A percentile compares a stretch with the other conserved stretches of the same genome.
phyloP scores from a whole-genome alignment of 2,797 vertebrate species.

The Enoplosus armatus region DNA sequence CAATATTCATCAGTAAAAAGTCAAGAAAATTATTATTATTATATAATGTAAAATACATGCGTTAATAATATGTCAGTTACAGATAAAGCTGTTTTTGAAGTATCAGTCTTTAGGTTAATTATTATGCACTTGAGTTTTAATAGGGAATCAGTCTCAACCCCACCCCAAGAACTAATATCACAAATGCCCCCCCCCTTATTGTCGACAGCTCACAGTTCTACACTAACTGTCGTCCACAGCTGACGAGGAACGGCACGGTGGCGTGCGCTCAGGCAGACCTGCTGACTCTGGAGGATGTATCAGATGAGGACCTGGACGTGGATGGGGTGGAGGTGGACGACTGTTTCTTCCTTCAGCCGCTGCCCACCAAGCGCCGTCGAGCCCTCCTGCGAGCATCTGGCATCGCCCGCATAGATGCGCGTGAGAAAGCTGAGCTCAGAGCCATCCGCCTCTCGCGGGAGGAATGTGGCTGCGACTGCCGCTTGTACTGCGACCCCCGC shows the following conservation, averaged over 20 bases:
- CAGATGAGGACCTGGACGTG: constrained; percentile 94
- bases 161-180: too few relatives aligned
- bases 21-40: too few relatives aligned
- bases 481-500: constrained; percentile 94
- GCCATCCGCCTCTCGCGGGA: constrained; percentile 95
- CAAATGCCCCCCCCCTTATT: too few relatives aligned
- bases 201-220: constrained; percentile 17
- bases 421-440: constrained; percentile 94
- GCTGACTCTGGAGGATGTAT: constrained; percentile 94
- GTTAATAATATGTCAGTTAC: too few relatives aligned
- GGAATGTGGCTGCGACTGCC: constrained; percentile 96
- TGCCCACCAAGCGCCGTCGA: constrained; percentile 93
- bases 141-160: not conserved
- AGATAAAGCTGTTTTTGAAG: constrained; percentile 19
- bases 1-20: not conserved
- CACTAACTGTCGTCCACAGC: constrained; percentile 77
- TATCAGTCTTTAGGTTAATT: not conserved
- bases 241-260: constrained; percentile 94
- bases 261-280: constrained; percentile 93
- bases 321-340: constrained; percentile 95
- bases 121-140: not conserved
- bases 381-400: constrained; percentile 93
- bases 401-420: constrained; percentile 93
- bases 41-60: too few relatives aligned
- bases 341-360: constrained; percentile 95